phyloP scores from a whole-genome alignment of 2,113 vertebrate species.

The Heterocephalus glaber region DNA sequence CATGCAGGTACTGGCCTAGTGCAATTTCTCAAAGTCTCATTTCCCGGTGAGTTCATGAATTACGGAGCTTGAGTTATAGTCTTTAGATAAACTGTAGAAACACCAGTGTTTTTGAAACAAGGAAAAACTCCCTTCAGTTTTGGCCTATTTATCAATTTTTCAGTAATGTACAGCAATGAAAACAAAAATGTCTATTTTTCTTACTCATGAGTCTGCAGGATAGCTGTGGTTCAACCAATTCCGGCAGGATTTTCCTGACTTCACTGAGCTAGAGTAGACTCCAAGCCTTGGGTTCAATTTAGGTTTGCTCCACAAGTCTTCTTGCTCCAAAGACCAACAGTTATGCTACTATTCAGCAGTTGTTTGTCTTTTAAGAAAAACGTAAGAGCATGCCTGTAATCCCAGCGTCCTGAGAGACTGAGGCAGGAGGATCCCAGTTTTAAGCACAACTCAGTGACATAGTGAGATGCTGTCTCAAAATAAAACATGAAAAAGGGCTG shows the following conservation, averaged over 20 bases:
- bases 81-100: background rate
- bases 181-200: background rate
- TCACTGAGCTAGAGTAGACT: background rate
- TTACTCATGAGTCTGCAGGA: background rate
- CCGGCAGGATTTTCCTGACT: background rate
- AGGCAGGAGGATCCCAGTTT: too few relatives aligned
- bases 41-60: background rate
- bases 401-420: background rate
- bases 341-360: background rate
- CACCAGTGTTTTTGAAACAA: constrained; percentile 6
- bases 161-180: background rate
- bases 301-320: constrained; percentile 2
- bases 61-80: background rate
- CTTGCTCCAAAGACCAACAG: background rate
- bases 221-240: background rate
- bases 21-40: background rate
- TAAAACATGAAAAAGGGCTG: background rate
- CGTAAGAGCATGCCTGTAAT: background rate
- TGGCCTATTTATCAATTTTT: background rate
- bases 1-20: background rate
- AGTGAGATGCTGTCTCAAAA: background rate
- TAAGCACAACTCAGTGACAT: background rate
- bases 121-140: background rate
- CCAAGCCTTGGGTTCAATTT: constrained; percentile 9
- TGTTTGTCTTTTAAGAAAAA: background rate